Conservation (phyloP, 2,888 invertebrate species). For the Arrhopalites spinosus region DNA sequence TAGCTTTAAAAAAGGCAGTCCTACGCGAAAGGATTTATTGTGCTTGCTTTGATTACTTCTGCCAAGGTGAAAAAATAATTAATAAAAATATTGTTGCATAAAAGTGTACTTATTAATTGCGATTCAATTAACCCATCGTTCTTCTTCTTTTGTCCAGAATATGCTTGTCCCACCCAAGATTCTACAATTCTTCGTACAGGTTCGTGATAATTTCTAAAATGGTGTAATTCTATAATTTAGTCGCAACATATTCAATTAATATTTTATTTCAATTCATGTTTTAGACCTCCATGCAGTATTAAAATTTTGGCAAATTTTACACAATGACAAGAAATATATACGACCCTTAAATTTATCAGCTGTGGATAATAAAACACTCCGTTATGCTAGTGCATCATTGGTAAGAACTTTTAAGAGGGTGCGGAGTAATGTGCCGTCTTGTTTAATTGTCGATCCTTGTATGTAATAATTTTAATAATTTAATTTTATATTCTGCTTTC, state of each 20-base stretch:
- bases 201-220: too few relatives aligned
- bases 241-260: too few relatives aligned
- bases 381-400: conserved; percentile 28
- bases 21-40: conserved; percentile 93
- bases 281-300: conserved; percentile 82
- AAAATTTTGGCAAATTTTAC: conserved; percentile 95
- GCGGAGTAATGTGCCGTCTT: not conserved
- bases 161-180: conserved; percentile 84
- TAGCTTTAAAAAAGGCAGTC: conserved; percentile 84
- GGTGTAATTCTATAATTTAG: too few relatives aligned
- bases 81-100: too few relatives aligned
- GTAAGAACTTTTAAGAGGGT: conserved; percentile 10
- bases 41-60: conserved; percentile 94
- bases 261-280: too few relatives aligned
- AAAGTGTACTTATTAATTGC: too few relatives aligned
- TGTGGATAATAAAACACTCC: conserved; percentile 34
- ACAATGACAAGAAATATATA: conserved; percentile 86
- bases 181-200: conserved; percentile 83
- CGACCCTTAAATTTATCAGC: conserved; percentile 42
- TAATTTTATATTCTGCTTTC: not conserved
- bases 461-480: not conserved
- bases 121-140: too few relatives aligned
- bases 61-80: too few relatives aligned
- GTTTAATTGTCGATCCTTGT: not conserved
- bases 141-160: conserved; percentile 69